Evolutionary conservation across 2,113 vertebrate genomes (phyloP), one percentile per base, ranked within the genome.

Genomic region (Ellobius talpinus): DNA sequence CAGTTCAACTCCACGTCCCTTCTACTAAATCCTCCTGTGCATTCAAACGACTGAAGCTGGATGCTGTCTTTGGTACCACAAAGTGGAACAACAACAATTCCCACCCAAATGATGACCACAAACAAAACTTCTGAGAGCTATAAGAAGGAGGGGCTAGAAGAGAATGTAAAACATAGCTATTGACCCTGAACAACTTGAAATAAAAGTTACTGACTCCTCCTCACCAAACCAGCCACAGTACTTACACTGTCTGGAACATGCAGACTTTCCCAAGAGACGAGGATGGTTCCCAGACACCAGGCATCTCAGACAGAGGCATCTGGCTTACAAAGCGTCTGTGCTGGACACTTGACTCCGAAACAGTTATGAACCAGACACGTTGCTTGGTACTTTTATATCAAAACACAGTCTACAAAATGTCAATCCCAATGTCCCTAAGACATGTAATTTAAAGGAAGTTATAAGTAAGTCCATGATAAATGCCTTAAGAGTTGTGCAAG

Each of bases 371-470:
- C n/a, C 26, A 73, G 61, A 24, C 36, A 93, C 42, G 52, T 61
- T 55, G 21, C 42, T 93, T 89, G 55, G 31, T 66, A 87, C 21
- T 78, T 84, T 68, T 33, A 94, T 77, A 70, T 55, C 94, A 93
- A 96, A 74, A 31, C 36, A 78, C 50, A 3, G 2, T 63, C 24
- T 87, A 74, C 66, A 95, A 93, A 89, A 89, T 70, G 36, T 16
- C 42, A 91, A 78, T 3, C 58, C 10, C 73, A 29, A 50, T 36
- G 24, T 1, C 3, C 33, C 55, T 7, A 87, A 74, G 42, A 42
- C 3, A 2, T 72, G 50, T 16, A 86, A 39, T 84, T 33, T 90
- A 66, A 39, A 92, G 74, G 74, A 70, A 47, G n/a, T 90, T 11
- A 93, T 55, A 89, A 24, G 89, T 36, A 93, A 73, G 42, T n/a